Conservation (phyloP, 1,140 invertebrate genomes). For the Antheraea mylitta region DNA sequence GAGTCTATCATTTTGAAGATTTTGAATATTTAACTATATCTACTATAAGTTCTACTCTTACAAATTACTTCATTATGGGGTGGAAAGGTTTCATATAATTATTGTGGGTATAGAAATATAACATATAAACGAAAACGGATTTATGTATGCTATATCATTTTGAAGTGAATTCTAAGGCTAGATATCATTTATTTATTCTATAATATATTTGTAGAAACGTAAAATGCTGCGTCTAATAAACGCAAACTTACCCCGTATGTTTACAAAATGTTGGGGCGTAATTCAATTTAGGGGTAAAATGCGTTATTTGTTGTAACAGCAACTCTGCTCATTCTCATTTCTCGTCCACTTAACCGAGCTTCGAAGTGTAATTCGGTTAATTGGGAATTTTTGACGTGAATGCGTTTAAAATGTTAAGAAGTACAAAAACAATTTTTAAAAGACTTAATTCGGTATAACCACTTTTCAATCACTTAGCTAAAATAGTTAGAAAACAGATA, state of each 20-base stretch:
- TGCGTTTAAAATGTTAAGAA: not conserved
- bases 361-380: conserved; percentile 40
- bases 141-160: no score
- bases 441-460: not conserved
- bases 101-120: no score
- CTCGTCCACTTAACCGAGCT: conserved; percentile 40
- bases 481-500: no score
- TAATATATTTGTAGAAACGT: not conserved
- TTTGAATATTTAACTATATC: no score
- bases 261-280: conserved; percentile 35
- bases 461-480: no score
- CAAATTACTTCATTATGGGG: no score
- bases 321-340: conserved; percentile 45
- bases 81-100: no score
- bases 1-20: no score
- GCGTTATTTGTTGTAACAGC: conserved; percentile 53
- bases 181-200: no score
- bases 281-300: conserved; percentile 60
- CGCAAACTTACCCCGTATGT: conserved; percentile 24
- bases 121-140: no score
- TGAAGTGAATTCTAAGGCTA: no score
- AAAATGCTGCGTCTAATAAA: conserved; percentile 12
- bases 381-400: conserved; percentile 32
- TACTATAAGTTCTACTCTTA: no score
- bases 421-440: not conserved